These are phyloP conservation scores for Dasysyrphus tricinctus DNA, from an alignment of 2,888 invertebrate genomes.

Conservation along the genomic window DNA sequence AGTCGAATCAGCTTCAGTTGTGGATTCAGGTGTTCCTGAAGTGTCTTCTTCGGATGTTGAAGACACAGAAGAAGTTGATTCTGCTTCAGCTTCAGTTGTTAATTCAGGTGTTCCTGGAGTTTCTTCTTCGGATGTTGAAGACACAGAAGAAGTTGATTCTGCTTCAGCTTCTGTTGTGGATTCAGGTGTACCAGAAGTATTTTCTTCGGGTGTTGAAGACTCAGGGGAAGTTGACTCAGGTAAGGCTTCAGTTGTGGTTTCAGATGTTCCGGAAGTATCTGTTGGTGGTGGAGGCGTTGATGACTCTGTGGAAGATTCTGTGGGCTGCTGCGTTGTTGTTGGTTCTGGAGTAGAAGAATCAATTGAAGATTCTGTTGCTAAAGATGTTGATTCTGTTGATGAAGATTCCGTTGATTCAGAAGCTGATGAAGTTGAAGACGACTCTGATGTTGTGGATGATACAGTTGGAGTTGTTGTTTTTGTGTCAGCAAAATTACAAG, in stretches of 20 bases:
- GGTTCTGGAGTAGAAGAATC: too few species aligned
- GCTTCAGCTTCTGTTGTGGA: not conserved
- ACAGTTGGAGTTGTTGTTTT: not conserved
- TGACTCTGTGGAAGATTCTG: not conserved
- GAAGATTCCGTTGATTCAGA: slow-evolving; percentile 10
- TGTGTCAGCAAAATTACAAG: slow-evolving; percentile 74
- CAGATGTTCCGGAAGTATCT: not conserved
- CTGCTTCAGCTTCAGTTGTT: not conserved
- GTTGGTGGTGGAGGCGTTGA: not conserved
- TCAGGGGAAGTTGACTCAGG: not conserved
- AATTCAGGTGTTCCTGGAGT: not conserved
- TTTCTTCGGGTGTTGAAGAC: not conserved
- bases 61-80: not conserved
- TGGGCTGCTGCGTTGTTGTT: too few species aligned
- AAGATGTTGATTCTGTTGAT: too few species aligned
- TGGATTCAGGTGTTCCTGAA: not conserved
- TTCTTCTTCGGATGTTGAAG: not conserved
- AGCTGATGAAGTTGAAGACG: not conserved
- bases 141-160: not conserved
- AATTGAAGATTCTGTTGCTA: too few species aligned
- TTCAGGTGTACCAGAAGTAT: not conserved
- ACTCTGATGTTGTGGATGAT: not conserved
- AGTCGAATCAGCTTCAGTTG: not conserved
- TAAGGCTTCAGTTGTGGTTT: not conserved
- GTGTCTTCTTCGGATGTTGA: not conserved